Base-by-base conservation (phyloP, 2,888 invertebrate genomes). In the Molanna angustata region DNA sequence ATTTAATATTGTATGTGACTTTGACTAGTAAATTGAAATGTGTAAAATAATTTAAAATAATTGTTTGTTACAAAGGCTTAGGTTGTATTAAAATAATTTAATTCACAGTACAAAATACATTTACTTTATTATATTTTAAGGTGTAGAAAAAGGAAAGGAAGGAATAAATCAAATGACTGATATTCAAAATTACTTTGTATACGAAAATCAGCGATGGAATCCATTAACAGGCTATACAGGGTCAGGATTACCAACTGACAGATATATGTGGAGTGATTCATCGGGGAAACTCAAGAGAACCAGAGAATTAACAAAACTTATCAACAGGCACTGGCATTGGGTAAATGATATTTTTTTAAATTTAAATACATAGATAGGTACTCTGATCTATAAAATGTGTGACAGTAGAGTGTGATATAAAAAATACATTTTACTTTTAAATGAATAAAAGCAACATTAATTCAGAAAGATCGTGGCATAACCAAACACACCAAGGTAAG, bases 161-260 rank as follows among this genome's bases (percentile, higher is more conserved):
- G 82, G 81, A 60, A 80, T 86, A 37, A 79, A 90, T 68, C 67
- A 86, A 3, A 92, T 93, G 87, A 80, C 84, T 13, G 94, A 94
- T 68, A 86, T 87, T 9, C 88, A 91, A 69, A 88, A 86, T 61
- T 90, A 90, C 67, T 88, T 88, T 64, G 89, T 94, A 13, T 95
- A 94, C 68, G 95, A 95, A 74, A 95, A 95, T 68, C 94, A 95
- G 71, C 78, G 94, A 54, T 95, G 94, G 94, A 93, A 93, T 77
- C 94, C 94, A 0, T 79, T 94, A 2, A 87, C 89, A 57, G 94
- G 94, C 3, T 94, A 92, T 65, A 89, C 91, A 1, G 84, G 90
- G 2, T 86, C 90, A 60, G 89, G 91, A 14, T 73, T 93, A 45
- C 92, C 93, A 18, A 92, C 91, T 1, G 92, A 93, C 67, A 78